phyloP scores from a whole-genome alignment of 2,888 invertebrate species.

The Prionchulus punctatus region DNA sequence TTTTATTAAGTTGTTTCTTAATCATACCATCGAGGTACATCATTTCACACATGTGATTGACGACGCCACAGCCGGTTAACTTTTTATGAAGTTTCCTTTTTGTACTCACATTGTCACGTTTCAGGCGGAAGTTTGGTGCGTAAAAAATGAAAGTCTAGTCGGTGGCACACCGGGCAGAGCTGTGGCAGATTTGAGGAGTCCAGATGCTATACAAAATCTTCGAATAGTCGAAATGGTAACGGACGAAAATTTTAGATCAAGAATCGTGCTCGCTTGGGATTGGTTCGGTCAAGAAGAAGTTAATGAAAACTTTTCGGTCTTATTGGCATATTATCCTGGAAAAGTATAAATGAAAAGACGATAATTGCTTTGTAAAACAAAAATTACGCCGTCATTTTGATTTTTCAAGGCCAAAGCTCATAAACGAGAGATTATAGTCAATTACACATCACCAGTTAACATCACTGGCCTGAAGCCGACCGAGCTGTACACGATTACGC shows the following conservation, averaged over 20 bases:
- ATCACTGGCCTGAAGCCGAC: constrained; percentile 6
- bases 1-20: neutral
- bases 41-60: neutral
- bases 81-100: too few relatives aligned
- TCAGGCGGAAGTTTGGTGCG: neutral
- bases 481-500: neutral
- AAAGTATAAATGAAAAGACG: neutral
- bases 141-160: neutral
- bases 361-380: neutral
- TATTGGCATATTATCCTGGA: neutral
- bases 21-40: neutral
- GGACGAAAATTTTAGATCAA: neutral
- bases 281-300: too few relatives aligned
- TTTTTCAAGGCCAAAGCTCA: too few relatives aligned
- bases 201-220: neutral
- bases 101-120: neutral
- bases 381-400: neutral
- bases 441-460: neutral
- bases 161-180: neutral
- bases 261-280: neutral
- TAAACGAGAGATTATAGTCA: too few relatives aligned
- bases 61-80: neutral
- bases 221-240: neutral
- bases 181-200: neutral
- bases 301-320: neutral